Evolutionary conservation across 2,797 vertebrate species (phyloP).

Genomic region (Podargus strigoides): DNA sequence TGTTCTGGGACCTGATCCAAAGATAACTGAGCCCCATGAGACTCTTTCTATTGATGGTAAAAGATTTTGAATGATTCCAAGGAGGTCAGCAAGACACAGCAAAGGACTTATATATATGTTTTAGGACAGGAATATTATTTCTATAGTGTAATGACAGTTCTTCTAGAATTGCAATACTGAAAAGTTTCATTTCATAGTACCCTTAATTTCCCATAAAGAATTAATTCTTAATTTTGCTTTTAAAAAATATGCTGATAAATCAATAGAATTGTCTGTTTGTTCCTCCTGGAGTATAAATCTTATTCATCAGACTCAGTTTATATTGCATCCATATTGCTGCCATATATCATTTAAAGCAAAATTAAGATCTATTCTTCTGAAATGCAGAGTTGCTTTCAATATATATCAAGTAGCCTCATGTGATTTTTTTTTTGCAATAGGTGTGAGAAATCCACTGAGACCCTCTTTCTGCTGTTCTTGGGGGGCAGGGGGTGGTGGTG

Average conservation of each 20-base stretch:
- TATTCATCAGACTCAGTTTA: neutral
- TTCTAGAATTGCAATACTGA: neutral
- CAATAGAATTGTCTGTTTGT: neutral
- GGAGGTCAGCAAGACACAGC: neutral
- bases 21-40: neutral
- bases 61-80: neutral
- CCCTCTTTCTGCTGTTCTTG: neutral
- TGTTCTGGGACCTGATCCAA: constrained; percentile 19
- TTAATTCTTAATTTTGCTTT: neutral
- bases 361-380: neutral
- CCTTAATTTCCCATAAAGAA: neutral
- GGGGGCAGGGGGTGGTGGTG: no score
- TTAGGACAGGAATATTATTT: neutral
- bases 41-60: neutral
- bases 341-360: constrained; percentile 1
- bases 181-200: neutral
- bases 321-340: neutral
- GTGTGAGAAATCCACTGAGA: neutral
- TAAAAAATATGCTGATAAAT: neutral
- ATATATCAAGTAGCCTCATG: neutral
- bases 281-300: neutral
- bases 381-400: neutral
- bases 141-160: neutral
- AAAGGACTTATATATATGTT: neutral
- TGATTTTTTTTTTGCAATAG: neutral